Conservation (phyloP, 2,797 vertebrate genomes). For the Crocodylus rhombifer region DNA sequence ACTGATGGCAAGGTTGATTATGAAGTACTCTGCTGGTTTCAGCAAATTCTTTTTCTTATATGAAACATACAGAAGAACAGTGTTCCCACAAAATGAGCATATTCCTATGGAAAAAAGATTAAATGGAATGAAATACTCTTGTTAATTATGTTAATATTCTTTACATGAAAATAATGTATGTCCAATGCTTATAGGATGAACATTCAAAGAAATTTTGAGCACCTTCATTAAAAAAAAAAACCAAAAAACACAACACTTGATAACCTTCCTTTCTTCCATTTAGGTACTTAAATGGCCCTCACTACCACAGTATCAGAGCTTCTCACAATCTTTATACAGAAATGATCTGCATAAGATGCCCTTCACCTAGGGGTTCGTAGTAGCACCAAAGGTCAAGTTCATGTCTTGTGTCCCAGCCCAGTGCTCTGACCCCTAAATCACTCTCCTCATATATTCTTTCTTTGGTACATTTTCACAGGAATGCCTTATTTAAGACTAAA, state of each 20-base stretch:
- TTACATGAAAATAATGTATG: background rate
- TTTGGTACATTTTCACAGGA: background rate
- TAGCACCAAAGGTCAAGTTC: background rate
- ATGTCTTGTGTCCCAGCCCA: background rate
- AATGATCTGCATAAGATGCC: background rate
- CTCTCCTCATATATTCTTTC: background rate
- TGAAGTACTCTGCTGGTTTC: slow-evolving; percentile 87
- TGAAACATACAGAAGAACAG: slow-evolving; percentile 82
- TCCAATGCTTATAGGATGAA: background rate
- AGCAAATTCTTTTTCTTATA: slow-evolving; percentile 85
- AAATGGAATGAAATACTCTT: background rate
- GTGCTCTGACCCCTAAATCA: background rate
- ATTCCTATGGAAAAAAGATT: slow-evolving; percentile 72
- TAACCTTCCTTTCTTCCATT: background rate
- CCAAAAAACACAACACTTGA: too few relatives aligned
- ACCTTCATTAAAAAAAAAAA: too few relatives aligned
- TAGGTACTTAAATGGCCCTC: background rate
- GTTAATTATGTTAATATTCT: background rate
- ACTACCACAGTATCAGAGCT: background rate
- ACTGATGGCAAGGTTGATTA: slow-evolving; percentile 87
- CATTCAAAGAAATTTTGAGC: too few relatives aligned
- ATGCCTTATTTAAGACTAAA: background rate
- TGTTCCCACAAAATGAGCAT: slow-evolving; percentile 85
- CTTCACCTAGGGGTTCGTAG: background rate
- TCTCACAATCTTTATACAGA: background rate